Evolutionary conservation across 2,888 invertebrate species (phyloP), one percentile per base, ranked within the genome.

Genomic region (Plebejus melissa): DNA sequence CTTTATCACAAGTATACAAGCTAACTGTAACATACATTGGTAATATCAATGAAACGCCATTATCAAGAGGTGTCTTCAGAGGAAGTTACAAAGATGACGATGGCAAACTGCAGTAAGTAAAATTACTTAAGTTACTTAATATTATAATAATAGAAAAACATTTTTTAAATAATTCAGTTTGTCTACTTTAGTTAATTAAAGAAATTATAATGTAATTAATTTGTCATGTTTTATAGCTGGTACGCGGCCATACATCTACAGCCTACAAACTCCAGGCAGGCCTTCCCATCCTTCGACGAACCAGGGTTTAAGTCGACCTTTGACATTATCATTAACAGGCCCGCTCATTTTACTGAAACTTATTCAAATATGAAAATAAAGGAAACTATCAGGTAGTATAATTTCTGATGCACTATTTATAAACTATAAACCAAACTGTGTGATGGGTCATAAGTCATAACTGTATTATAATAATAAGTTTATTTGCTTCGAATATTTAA

Each of bases 251-350:
- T 96, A 16, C 97, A 97, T 83, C 95, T 97, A 83, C 96, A 97
- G 87, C 95, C 97, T 0, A 96, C 96, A 0, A 96, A 97, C 85
- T 96, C 97, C 0, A 94, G 97, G 60, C 95, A 95, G 82, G 96
- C 96, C 1, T 97, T 97, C 88, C 97, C 97, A 0, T 96, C 97
- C 85, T 97, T 97, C 82, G 97, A 98, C 85, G 97, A 98, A 84
- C 97, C 97, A 3, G 96, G 93, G 0, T 92, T 89, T 77, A 93
- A 93, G 77, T 89, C 92, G 0, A 89, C 96, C 0, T 93, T 97
- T 78, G 96, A 96, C 32, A 92, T 93, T 36, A 87, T 85, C 72
- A 84, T 93, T 65, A 90, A 90, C 77, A 85, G 91, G 71, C 91
- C 88, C 32, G 77, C 78, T 0, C 69, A 82, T 74, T 93, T 87